A percentile compares a stretch with the other conserved stretches of the same genome.
Conservation (phyloP, 2,888 invertebrate genomes). For the Carterocephalus palaemon region DNA sequence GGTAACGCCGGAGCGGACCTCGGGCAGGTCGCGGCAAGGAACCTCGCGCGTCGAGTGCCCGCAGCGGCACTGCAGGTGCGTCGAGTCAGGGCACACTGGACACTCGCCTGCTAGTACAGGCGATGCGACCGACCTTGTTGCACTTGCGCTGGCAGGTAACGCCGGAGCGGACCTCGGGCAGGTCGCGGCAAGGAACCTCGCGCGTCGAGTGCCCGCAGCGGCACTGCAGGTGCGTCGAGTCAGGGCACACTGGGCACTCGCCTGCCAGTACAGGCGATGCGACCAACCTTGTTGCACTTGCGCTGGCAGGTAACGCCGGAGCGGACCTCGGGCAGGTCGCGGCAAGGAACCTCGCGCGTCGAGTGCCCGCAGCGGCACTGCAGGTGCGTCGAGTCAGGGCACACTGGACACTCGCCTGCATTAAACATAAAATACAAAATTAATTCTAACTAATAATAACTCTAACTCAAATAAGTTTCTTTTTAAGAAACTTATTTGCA, state of each 20-base stretch:
- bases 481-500: too few species aligned
- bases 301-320: constrained; percentile 91
- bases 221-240: constrained; percentile 86
- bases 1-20: constrained; percentile 84
- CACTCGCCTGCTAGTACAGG: constrained; percentile 81
- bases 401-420: constrained; percentile 86
- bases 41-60: constrained; percentile 91
- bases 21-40: constrained; percentile 84
- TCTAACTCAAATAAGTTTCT: neutral
- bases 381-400: constrained; percentile 85
- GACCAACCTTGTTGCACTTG: constrained; percentile 88
- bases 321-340: constrained; percentile 82
- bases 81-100: constrained; percentile 86
- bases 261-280: constrained; percentile 72
- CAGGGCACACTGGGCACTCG: constrained; percentile 87
- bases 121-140: constrained; percentile 84
- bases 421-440: neutral
- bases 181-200: constrained; percentile 86
- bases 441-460: neutral
- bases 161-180: constrained; percentile 84
- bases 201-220: constrained; percentile 92
- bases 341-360: constrained; percentile 88
- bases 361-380: constrained; percentile 92
- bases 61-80: constrained; percentile 89
- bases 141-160: constrained; percentile 94